Evolutionary conservation across 1,140 invertebrate species (phyloP), one percentile per base, ranked within the genome.

Genomic region (Drosophila saltans): DNA sequence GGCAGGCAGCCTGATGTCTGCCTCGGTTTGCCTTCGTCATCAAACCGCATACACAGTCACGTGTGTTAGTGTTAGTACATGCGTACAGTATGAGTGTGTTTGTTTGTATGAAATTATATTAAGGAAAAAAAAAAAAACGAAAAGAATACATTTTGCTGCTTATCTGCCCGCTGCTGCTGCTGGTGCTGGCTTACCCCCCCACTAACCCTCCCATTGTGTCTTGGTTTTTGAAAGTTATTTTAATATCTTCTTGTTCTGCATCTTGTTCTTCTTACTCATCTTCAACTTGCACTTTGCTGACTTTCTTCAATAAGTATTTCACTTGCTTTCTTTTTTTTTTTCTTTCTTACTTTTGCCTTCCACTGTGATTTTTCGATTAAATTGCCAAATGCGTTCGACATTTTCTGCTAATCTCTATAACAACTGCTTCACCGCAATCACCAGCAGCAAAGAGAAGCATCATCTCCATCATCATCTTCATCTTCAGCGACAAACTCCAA

Each of bases 41-140:
- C 78, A 78, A 66, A 74, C 57, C 62, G 41, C 39, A 33, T 28
- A 56, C 39, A 59, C 39, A 59, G 69, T 67, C 75, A 78, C 80
- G 81, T 85, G 74, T 83, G 21, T 74, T 58, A 30, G 63, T 11
- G 4, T 68, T 4, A 30, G 36, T 56, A 56, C 33, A 21, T 39
- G 41, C 45, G 48, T 40, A 36, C 33, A 36, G 33, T 36, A 7
- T 6, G 33, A 1, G 6, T 36, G 5, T 65, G 43, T 56, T 65
- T 66, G 61, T 77, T 66, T 65, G 62, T 77, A 88, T 80, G 48
- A 84, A 84, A 86, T 86, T 75, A 75, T 80, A 89, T 88, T 89
- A 80, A 75, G 74, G 71, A 70, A 88, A 55, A 64, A 58, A 71
- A 43, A 30, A 57, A 79, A 88, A 55, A 64, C 55, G 69, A 43